Evolutionary conservation across 1,140 invertebrate species (phyloP).

Genomic region (Lasioglossum baleicum): DNA sequence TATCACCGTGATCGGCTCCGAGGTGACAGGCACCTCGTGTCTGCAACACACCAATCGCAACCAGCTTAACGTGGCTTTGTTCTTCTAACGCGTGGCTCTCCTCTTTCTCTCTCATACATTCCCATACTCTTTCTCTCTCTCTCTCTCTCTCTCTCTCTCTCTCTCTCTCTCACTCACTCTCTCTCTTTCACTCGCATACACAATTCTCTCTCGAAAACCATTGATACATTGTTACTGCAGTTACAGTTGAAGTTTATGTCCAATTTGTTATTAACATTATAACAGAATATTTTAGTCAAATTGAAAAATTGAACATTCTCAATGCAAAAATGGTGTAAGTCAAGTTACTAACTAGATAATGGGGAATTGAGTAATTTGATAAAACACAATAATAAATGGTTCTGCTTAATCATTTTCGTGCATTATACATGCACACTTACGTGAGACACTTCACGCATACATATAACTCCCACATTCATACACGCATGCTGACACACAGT

Average conservation of each 20-base stretch:
- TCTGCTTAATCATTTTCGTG: too few species aligned
- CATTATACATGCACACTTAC: too few species aligned
- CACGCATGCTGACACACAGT: not conserved
- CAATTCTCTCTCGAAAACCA: too few species aligned
- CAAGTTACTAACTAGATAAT: too few species aligned
- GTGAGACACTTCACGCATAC: not conserved
- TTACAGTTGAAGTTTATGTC: too few species aligned
- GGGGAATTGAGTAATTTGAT: too few species aligned
- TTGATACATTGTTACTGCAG: too few species aligned
- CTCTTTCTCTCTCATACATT: not conserved
- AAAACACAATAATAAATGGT: too few species aligned
- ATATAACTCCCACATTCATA: not conserved
- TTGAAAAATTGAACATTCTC: too few species aligned
- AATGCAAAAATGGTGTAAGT: too few species aligned
- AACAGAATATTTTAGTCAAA: too few species aligned
- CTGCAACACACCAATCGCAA: conserved; percentile 86
- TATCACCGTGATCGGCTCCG: conserved; percentile 95
- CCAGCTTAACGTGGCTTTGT: conserved; percentile 81
- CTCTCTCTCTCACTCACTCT: not conserved
- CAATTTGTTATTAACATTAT: too few species aligned
- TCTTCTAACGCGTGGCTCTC: conserved; percentile 49
- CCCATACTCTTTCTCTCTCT: not conserved
- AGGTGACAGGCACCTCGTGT: conserved; percentile 98
- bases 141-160: not conserved
- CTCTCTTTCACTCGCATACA: not conserved